These are phyloP conservation scores for Corythornis leucogaster DNA, from an alignment of 2,797 vertebrate species.

Conservation along the genomic window DNA sequence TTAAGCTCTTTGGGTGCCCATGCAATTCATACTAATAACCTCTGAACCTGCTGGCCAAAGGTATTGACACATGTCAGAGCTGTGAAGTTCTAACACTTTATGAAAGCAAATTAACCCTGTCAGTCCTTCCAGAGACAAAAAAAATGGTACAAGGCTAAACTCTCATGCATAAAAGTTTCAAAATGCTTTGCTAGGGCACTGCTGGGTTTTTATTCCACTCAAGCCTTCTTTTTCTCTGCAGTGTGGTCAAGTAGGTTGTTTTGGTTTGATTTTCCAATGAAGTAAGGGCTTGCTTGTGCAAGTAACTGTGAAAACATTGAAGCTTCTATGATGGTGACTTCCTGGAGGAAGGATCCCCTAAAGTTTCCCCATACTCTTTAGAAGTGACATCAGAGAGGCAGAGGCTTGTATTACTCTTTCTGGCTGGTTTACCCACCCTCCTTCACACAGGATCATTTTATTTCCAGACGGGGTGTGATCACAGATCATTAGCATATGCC, in stretches of 20 bases:
- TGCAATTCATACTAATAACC: not conserved
- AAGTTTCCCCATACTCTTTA: not conserved
- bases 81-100: not conserved
- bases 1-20: not conserved
- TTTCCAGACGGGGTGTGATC: not conserved
- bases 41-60: not conserved
- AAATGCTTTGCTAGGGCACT: not conserved
- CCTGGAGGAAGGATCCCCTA: not conserved
- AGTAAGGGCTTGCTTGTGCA: not conserved
- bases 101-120: not conserved
- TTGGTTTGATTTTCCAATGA: not conserved
- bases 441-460: not conserved
- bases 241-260: accelerated
- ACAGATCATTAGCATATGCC: not conserved
- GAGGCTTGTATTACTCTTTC: not conserved
- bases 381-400: not conserved
- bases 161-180: not conserved
- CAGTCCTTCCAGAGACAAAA: not conserved
- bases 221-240: not conserved
- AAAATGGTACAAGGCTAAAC: not conserved
- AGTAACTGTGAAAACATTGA: not conserved
- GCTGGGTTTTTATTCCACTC: not conserved
- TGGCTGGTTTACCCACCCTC: not conserved
- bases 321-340: not conserved
- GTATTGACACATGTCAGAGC: not conserved